Evolutionary conservation across 2,797 vertebrate genomes (phyloP), one percentile per base, ranked within the genome.

Genomic region (Amblyopsis hoosieri): DNA sequence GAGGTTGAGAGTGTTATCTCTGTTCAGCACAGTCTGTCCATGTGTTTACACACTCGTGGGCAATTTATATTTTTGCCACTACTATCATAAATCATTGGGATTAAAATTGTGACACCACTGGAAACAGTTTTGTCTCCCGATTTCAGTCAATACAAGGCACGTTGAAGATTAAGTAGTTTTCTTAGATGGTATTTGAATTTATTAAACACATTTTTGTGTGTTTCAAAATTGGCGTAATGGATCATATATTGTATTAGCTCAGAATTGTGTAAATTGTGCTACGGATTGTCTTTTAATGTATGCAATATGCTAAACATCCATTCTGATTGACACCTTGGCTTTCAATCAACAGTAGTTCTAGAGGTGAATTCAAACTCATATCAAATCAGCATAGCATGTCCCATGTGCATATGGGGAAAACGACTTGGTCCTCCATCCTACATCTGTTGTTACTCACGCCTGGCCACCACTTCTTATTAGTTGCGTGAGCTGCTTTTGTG

Each of bases 81-180:
- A 58, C 56, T 45, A 12, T 74, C 70, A 76, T 85, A 81, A 85
- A 84, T 88, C 80, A 85, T 23, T 7, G 37, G 69, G 76, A 83
- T 84, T 85, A 73, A 75, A 79, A 57, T 49, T 66, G 81, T 79
- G 76, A 76, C 45, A 79, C 67, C 17, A 7, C 49, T 9, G 46
- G n/a, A 51, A 64, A 54, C 31, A 51, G 23, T 45, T 45, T 64
- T 51, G 49, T 23, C 46, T 17, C 52, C 60, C 62, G 5, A 3
- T 65, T 68, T 31, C 53, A 46, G 57, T 15, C 31, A n/a, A 17
- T 0, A 12, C 4, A 0, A 53, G 17, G 5, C 66, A 54, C 3
- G 9, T 15, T 9, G 47, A 13, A 23, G 3, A 12, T 12, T 37
- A 8, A 10, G 57, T 13, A 42, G 45, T 11, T n/a, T 14, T 46